Conservation (phyloP, 2,113 vertebrate genomes). For the Bubo bubo region DNA sequence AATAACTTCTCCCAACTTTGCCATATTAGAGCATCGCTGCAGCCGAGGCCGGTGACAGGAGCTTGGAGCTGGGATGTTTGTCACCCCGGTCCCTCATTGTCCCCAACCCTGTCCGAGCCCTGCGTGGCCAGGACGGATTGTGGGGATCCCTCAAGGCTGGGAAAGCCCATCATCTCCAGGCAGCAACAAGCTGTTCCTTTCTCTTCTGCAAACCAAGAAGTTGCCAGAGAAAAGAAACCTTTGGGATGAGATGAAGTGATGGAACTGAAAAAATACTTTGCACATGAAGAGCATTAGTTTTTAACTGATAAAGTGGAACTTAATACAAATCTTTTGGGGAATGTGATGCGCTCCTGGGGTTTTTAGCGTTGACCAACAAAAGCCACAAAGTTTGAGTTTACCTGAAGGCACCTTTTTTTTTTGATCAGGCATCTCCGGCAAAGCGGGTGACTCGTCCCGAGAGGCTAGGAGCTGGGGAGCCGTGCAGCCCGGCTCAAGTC, state of each 20-base stretch:
- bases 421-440: too few species aligned
- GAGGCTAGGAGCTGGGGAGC: not conserved
- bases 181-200: not conserved
- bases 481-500: not conserved
- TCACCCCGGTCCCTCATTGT: not conserved
- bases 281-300: not conserved
- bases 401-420: not conserved
- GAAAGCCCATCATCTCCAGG: not conserved
- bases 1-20: not conserved
- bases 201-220: not conserved
- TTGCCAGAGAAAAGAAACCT: not conserved
- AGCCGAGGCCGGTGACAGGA: accelerated
- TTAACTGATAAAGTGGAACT: not conserved
- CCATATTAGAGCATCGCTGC: not conserved
- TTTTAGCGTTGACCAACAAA: not conserved
- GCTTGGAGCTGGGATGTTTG: not conserved
- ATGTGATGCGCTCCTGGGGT: not conserved
- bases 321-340: not conserved
- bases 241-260: not conserved
- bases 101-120: not conserved
- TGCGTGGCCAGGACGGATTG: not conserved
- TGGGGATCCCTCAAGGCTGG: not conserved
- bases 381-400: not conserved
- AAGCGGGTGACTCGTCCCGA: accelerated
- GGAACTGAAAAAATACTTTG: not conserved